Evolutionary conservation across 2,113 vertebrate genomes (phyloP).

Genomic region (Onychostoma macrolepis): DNA sequence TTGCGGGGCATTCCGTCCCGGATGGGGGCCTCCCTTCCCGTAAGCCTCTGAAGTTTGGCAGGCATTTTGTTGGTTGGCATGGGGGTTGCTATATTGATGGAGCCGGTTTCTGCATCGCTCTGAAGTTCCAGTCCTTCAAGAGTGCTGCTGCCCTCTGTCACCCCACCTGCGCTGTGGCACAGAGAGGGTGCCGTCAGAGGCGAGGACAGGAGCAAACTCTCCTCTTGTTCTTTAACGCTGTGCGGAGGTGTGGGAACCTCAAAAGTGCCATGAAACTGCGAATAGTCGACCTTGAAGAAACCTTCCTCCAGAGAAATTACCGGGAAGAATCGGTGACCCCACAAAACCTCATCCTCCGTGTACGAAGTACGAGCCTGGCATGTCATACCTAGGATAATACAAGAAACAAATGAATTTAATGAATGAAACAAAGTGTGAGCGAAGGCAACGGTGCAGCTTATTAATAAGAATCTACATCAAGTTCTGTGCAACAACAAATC

Average conservation of each 20-base stretch:
- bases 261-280: slow-evolving; percentile 97
- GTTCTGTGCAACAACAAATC: slow-evolving; percentile 7
- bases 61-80: slow-evolving; percentile 83
- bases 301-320: slow-evolving; percentile 98
- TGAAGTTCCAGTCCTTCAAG: slow-evolving; percentile 92
- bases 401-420: slow-evolving; percentile 11
- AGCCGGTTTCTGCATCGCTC: slow-evolving; percentile 83
- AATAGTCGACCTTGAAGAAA: slow-evolving; percentile 99
- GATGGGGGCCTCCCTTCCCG: slow-evolving; percentile 84
- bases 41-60: slow-evolving; percentile 96
- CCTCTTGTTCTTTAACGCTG: slow-evolving; percentile 98
- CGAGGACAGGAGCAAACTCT: slow-evolving; percentile 94
- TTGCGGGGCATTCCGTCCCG: slow-evolving; percentile 78
- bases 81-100: slow-evolving; percentile 46
- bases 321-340: slow-evolving; percentile 97
- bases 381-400: slow-evolving; percentile 84
- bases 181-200: slow-evolving; percentile 94
- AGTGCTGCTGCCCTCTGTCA: slow-evolving; percentile 86
- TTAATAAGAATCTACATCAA: background rate
- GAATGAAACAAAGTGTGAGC: background rate
- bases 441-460: background rate
- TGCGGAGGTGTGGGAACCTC: slow-evolving; percentile 94
- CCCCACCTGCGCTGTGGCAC: slow-evolving; percentile 84
- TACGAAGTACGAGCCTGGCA: slow-evolving; percentile 98
- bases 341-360: slow-evolving; percentile 97